A percentile compares a stretch with the other conserved stretches of the same genome.
phyloP scores from a whole-genome alignment of 2,888 invertebrate species.

The Alentia gelatinosa region DNA sequence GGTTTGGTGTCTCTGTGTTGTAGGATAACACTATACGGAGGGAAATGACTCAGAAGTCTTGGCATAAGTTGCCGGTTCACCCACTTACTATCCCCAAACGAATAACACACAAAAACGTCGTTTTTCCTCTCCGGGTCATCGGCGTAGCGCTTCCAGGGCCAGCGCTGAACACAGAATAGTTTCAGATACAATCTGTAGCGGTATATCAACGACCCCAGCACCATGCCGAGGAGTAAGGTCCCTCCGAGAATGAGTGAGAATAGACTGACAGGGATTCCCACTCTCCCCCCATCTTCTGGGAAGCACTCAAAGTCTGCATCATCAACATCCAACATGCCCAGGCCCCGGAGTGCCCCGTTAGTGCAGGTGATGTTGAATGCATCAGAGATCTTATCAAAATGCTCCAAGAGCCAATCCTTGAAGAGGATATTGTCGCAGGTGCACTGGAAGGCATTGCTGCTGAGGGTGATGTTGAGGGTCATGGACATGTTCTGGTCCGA shows the following conservation, averaged over 20 bases:
- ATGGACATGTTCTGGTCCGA: slow-evolving; percentile 16
- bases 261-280: neutral
- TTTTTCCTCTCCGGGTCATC: slow-evolving; percentile 29
- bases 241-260: neutral
- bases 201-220: neutral
- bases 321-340: slow-evolving; percentile 39
- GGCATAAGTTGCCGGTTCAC: slow-evolving; percentile 36
- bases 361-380: slow-evolving; percentile 26
- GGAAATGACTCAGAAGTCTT: slow-evolving; percentile 3
- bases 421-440: slow-evolving; percentile 53
- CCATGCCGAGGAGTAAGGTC: neutral
- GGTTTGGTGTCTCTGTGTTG: slow-evolving; percentile 42
- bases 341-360: neutral
- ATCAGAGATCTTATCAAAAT: slow-evolving; percentile 24
- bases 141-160: slow-evolving; percentile 31
- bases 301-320: slow-evolving; percentile 46
- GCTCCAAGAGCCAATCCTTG: slow-evolving; percentile 44
- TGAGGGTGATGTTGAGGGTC: slow-evolving; percentile 24
- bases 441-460: slow-evolving; percentile 38
- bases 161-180: slow-evolving; percentile 10
- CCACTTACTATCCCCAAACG: slow-evolving; percentile 38
- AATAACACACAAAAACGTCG: slow-evolving; percentile 49
- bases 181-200: neutral
- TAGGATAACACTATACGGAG: slow-evolving; percentile 38
- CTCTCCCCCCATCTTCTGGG: neutral